These are phyloP conservation scores for Syngnathoides biaculeatus DNA, from an alignment of 2,113 vertebrate genomes.

Conservation along the genomic window DNA sequence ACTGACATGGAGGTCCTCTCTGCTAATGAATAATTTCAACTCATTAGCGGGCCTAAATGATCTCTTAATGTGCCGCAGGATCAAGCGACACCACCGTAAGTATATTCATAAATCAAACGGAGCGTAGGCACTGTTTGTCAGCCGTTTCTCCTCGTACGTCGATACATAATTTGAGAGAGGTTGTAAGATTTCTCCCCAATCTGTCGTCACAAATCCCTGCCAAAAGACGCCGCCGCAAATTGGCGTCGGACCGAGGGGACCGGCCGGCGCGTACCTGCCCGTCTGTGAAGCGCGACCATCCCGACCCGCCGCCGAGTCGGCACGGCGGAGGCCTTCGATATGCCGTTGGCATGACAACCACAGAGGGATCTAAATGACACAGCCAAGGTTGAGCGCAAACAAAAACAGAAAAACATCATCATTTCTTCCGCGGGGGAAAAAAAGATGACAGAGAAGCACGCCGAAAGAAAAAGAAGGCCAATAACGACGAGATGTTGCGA, in stretches of 20 bases:
- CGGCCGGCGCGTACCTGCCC: slow-evolving; percentile 30
- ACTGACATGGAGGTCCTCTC: background rate
- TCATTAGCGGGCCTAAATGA: background rate
- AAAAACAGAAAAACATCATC: slow-evolving; percentile 41
- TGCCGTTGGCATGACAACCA: slow-evolving; percentile 74
- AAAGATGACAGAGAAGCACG: slow-evolving; percentile 18
- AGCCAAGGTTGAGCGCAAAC: slow-evolving; percentile 59
- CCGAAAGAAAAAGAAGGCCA: slow-evolving; percentile 18
- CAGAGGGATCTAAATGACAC: slow-evolving; percentile 55
- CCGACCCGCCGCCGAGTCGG: slow-evolving; percentile 32
- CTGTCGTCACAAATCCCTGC: background rate
- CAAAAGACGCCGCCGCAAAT: slow-evolving; percentile 15
- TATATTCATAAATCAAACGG: background rate
- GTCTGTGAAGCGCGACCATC: slow-evolving; percentile 43
- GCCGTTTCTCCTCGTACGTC: background rate
- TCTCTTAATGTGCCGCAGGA: background rate
- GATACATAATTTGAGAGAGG: background rate
- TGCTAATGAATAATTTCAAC: background rate
- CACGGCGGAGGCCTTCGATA: slow-evolving; percentile 42
- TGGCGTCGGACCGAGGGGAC: background rate
- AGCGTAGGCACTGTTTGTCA: background rate
- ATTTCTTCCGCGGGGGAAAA: slow-evolving; percentile 23
- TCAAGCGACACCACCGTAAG: background rate
- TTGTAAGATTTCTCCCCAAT: background rate
- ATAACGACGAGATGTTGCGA: slow-evolving; percentile 49